Base-by-base conservation (phyloP, 2,888 invertebrate genomes). In the Ditula angustiorana region DNA sequence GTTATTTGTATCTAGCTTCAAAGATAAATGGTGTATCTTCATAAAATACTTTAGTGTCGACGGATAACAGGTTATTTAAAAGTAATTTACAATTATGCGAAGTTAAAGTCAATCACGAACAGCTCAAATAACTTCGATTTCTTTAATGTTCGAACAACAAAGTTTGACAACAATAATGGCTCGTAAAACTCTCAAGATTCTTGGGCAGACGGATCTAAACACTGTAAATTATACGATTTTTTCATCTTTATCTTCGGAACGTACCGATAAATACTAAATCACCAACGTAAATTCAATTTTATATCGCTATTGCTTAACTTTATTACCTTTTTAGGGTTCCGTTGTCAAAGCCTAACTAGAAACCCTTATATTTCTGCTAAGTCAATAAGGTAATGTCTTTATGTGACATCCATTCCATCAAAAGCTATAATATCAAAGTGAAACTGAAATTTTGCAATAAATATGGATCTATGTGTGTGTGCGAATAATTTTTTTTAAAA, bases 221-320 rank as follows among this genome's bases (percentile, higher is more conserved):
- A 35, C 19, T 28, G 30, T 33, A 33, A 63, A 50, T n/a, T 33
- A 50, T 44, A 58, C 23, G 23, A 24, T 58, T 63, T 63, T 53
- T 52, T 50, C 57, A 50, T 63, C 57, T 63, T 26, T 13, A 26
- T 58, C 28, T 57, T 58, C 44, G 23, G 28, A 57, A 49, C 37
- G 11, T n/a, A 19, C 44, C 47, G 23, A 58, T 63, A 63, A 63
- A 63, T 58, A 37, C 19, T 21, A 19, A 63, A 63, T 63, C 33
- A 35, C 50, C 33, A 19, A 26, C 33, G 44, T 63, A 63, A 63
- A 63, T 63, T n/a, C 21, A 16, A 58, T 50, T 23, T 50, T 41
- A 24, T 33, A 21, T 33, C 49, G 33, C 53, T 47, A 46, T n/a
- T n/a, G 26, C 50, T 63, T 50, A 35, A 7, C 24, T 50, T 63